Conservation (phyloP, 2,797 vertebrate species). For the Aplochiton taeniatus region DNA sequence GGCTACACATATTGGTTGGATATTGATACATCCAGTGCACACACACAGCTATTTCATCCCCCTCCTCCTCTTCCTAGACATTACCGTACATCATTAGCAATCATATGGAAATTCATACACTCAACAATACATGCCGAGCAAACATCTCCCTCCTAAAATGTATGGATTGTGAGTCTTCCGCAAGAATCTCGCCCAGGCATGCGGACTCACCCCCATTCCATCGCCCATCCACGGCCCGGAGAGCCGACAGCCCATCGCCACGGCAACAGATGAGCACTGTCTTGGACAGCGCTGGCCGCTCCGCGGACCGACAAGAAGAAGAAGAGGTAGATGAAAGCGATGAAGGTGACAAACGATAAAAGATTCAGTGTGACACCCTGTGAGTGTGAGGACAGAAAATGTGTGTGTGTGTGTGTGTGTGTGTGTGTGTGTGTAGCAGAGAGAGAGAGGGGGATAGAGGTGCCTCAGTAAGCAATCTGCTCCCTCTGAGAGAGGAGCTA, state of each 20-base stretch:
- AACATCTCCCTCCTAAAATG: too few species aligned
- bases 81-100: too few species aligned
- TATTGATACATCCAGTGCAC: neutral
- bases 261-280: slow-evolving; percentile 62
- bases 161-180: too few species aligned
- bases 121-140: too few species aligned
- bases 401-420: neutral
- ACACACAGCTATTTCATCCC: neutral
- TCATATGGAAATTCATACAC: too few species aligned
- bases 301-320: slow-evolving; percentile 41
- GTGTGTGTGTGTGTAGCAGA: slow-evolving; percentile 9
- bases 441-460: neutral
- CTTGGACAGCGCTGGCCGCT: slow-evolving; percentile 36
- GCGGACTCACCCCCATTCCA: slow-evolving; percentile 64
- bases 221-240: slow-evolving; percentile 77
- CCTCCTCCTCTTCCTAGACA: too few species aligned
- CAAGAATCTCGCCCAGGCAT: too few species aligned
- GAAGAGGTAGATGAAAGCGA: slow-evolving; percentile 18
- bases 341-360: slow-evolving; percentile 7
- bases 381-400: neutral
- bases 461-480: neutral
- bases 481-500: slow-evolving; percentile 17
- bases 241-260: slow-evolving; percentile 81
- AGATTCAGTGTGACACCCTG: slow-evolving; percentile 45
- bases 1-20: too few species aligned